Conservation (phyloP, 2,888 invertebrate species). For the Antheraea assamensis region DNA sequence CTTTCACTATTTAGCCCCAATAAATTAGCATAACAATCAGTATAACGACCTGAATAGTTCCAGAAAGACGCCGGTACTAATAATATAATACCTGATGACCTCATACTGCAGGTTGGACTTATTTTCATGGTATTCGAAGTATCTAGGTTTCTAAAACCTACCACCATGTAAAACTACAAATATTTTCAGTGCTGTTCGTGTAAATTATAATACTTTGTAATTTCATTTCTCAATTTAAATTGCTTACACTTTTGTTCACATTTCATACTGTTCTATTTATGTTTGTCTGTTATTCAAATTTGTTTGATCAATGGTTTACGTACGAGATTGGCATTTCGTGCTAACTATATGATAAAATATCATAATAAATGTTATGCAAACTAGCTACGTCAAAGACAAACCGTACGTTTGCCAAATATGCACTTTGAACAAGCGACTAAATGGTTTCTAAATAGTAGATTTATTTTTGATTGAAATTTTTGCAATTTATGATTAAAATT, state of each 20-base stretch:
- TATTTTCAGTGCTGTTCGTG: neutral
- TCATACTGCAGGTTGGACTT: neutral
- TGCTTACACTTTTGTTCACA: neutral
- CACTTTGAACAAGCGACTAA: constrained; percentile 2
- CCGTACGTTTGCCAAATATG: constrained; percentile 6
- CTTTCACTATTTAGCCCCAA: neutral
- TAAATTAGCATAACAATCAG: neutral
- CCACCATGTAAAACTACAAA: neutral
- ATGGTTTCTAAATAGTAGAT: constrained; percentile 1
- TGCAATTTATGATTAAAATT: neutral
- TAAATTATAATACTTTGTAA: neutral
- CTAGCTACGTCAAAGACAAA: neutral
- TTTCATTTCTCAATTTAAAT: neutral
- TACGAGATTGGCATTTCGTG: constrained; percentile 3
- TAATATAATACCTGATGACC: neutral
- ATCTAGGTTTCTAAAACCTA: neutral
- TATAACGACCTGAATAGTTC: neutral
- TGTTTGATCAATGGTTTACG: constrained; percentile 5
- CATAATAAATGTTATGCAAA: constrained; percentile 1
- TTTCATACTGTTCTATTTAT: neutral
- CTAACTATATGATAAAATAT: constrained; percentile 8
- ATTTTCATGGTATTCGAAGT: neutral
- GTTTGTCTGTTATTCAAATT: neutral
- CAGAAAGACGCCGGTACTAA: neutral
- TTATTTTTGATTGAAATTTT: neutral